phyloP scores from a whole-genome alignment of 2,113 vertebrate species.

The Chamaea fasciata region DNA sequence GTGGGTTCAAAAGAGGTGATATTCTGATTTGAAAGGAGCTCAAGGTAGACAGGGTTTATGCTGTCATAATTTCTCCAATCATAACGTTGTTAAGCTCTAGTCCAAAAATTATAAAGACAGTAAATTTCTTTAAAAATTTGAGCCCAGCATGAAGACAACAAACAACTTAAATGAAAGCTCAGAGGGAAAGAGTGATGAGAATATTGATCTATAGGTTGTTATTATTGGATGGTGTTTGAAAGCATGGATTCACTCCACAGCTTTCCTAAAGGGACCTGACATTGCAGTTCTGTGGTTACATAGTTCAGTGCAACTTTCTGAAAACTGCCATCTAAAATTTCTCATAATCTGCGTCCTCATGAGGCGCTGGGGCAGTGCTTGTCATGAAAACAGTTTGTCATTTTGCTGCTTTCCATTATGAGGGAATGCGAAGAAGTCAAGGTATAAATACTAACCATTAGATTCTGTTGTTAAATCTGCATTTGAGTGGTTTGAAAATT shows the following conservation, averaged over 20 bases:
- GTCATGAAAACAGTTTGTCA: neutral
- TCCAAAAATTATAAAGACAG: neutral
- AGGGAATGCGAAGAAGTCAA: neutral
- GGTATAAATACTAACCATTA: neutral
- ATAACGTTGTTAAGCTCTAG: neutral
- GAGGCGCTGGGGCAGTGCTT: neutral
- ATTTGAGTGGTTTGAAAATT: slow-evolving; percentile 4
- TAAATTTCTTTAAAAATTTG: neutral
- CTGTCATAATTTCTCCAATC: neutral
- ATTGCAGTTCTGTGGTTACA: neutral
- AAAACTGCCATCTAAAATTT: neutral
- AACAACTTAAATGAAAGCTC: neutral
- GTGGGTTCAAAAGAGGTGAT: neutral
- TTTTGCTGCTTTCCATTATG: neutral
- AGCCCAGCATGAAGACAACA: neutral
- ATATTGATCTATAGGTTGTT: neutral
- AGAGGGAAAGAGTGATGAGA: neutral
- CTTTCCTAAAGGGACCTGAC: neutral
- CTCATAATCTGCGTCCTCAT: neutral
- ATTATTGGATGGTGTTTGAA: neutral
- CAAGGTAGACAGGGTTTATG: neutral
- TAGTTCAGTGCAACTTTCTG: neutral
- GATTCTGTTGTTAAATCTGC: slow-evolving; percentile 7
- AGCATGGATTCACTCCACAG: neutral
- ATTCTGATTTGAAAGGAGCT: neutral